A percentile compares a stretch with the other conserved stretches of the same genome.
Evolutionary conservation across 2,888 invertebrate genomes (phyloP).

Genomic region (Lithophane ornitopus): DNA sequence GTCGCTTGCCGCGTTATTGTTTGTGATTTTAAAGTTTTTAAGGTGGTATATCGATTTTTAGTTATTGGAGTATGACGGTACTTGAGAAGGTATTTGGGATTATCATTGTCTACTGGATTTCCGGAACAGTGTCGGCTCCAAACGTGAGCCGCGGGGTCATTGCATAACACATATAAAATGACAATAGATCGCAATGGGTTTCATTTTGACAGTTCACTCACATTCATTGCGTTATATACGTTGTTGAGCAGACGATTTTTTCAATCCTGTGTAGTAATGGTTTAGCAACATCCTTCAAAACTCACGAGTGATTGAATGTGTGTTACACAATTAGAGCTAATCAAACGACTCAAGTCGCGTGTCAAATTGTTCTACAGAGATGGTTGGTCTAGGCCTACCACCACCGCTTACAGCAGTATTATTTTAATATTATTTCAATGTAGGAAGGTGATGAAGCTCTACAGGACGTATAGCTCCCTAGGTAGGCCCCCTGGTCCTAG

Average conservation of each 20-base stretch:
- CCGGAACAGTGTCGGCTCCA: not conserved
- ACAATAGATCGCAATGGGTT: not conserved
- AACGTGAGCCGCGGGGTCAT: not conserved
- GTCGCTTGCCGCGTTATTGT: slow-evolving; percentile 64
- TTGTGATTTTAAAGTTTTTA: slow-evolving; percentile 60
- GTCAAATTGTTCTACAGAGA: not conserved
- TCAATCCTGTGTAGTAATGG: not conserved
- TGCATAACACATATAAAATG: not conserved
- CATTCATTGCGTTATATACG: not conserved
- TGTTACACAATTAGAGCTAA: not conserved
- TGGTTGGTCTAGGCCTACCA: not conserved
- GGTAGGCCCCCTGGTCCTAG: not conserved
- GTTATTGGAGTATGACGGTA: slow-evolving; percentile 57
- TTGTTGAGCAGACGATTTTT: not conserved
- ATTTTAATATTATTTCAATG: too few species aligned
- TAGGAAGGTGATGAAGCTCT: too few species aligned
- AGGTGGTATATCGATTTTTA: slow-evolving; percentile 46
- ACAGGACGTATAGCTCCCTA: too few species aligned
- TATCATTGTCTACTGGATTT: slow-evolving; percentile 9
- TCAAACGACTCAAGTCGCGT: not conserved
- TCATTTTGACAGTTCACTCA: not conserved
- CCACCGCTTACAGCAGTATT: too few species aligned
- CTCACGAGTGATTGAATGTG: not conserved
- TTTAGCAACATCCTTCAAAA: not conserved
- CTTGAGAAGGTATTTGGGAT: not conserved